Base-by-base conservation (phyloP, 2,888 invertebrate species). In the Lamellibrachia satsuma region DNA sequence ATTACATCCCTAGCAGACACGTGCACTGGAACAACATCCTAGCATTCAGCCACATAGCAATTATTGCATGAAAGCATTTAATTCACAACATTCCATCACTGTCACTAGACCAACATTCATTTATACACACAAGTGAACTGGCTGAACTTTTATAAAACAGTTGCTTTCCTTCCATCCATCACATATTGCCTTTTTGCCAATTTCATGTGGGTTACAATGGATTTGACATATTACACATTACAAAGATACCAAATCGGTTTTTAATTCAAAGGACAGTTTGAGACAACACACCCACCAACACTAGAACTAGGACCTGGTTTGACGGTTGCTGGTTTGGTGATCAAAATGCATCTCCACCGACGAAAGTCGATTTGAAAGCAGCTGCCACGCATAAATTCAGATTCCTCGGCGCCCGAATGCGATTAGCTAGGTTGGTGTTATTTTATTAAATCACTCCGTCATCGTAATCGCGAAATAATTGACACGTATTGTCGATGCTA, bases 401-500 rank as follows among this genome's bases (percentile, higher is more conserved):
- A n/a, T 75, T 75, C n/a, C 75, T 75, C 15, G n/a, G 22, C 75
- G 75, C 15, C 22, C 22, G 75, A 75, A 75, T 75, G 22, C 75
- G 75, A 75, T 75, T 75, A 75, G 75, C 39, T 39, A 15, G 75
- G 22, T 6, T 22, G 75, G 75, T 22, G 22, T 75, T 75, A 75
- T 75, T 75, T 22, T 15, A 75, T 75, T 22, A 22, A 75, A 22
- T 22, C 75, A 75, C 75, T 75, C 15, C 15, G 75, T 75, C 75
- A 75, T 75, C 75, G 75, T 75, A 75, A 75, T 22, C n/a, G 75
- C 75, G 75, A 75, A 75, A 75, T 75, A 75, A 75, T 15, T 75
- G 75, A 75, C 75, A 22, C 22, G 22, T n/a, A 75, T 75, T 75
- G 75, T 75, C 75, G n/a, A 11, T 75, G 75, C 22, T 75, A 15